These are phyloP conservation scores for Turnix velox DNA, from an alignment of 2,113 vertebrate genomes.

Conservation along the genomic window DNA sequence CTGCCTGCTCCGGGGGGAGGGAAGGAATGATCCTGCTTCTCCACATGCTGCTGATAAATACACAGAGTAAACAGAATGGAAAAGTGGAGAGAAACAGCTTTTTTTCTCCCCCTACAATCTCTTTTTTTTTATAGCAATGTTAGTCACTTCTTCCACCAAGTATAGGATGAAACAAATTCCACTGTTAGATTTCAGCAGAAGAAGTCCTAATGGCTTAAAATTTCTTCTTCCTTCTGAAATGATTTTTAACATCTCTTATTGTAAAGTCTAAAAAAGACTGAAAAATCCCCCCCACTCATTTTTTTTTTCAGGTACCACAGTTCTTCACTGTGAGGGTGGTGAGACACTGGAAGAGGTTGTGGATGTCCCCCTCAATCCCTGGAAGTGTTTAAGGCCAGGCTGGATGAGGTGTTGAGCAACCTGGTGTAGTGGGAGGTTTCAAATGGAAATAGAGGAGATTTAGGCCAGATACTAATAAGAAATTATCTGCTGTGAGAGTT, in stretches of 20 bases:
- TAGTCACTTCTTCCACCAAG: constrained; percentile 8
- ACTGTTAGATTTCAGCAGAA: not conserved
- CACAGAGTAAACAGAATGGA: constrained; percentile 32
- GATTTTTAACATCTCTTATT: not conserved
- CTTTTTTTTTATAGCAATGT: not conserved
- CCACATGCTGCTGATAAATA: constrained; percentile 42
- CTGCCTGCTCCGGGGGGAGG: constrained; percentile 43
- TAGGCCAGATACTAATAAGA: too few relatives aligned
- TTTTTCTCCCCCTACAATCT: not conserved
- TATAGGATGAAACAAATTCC: not conserved
- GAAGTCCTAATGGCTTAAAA: not conserved
- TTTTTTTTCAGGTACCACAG: not conserved
- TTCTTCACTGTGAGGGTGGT: not conserved
- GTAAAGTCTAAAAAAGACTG: not conserved
- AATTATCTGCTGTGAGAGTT: too few relatives aligned
- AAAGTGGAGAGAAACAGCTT: constrained; percentile 14
- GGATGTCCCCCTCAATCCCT: too few relatives aligned
- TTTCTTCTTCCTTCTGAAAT: not conserved
- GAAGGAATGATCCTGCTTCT: constrained; percentile 33
- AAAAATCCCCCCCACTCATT: not conserved
- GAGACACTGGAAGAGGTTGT: not conserved
- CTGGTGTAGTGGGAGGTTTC: too few relatives aligned
- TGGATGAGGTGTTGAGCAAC: too few relatives aligned
- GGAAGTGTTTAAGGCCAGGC: too few relatives aligned
- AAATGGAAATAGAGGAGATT: too few relatives aligned